These are phyloP conservation scores for Onchidella celtica DNA, from an alignment of 2,888 invertebrate genomes.

Conservation along the genomic window DNA sequence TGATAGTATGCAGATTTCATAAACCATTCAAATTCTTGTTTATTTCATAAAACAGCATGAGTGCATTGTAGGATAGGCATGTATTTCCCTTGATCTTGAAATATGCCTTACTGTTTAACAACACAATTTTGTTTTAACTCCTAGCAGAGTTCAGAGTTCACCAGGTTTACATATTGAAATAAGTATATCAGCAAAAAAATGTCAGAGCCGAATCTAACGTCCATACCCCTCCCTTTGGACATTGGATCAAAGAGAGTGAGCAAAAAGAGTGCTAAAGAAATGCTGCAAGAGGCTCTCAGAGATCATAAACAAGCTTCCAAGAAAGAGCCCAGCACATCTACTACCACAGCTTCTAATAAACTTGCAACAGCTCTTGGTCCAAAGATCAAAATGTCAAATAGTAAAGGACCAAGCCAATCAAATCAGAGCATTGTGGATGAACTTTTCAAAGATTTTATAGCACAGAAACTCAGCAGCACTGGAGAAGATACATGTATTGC, in stretches of 20 bases:
- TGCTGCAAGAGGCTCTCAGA: slow-evolving; percentile 34
- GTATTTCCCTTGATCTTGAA: too few species aligned
- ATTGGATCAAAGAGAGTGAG: not conserved
- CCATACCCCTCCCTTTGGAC: slow-evolving; percentile 28
- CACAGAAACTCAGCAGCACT: slow-evolving; percentile 61
- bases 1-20: too few species aligned
- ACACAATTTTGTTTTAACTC: too few species aligned
- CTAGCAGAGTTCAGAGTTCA: too few species aligned
- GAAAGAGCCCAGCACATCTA: not conserved
- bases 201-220: slow-evolving; percentile 11
- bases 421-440: slow-evolving; percentile 65
- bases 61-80: too few species aligned
- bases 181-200: too few species aligned
- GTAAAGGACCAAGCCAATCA: slow-evolving; percentile 1
- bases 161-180: too few species aligned
- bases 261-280: slow-evolving; percentile 37
- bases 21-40: too few species aligned
- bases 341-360: not conserved
- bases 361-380: not conserved
- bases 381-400: not conserved
- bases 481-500: slow-evolving; percentile 16
- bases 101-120: too few species aligned
- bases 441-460: slow-evolving; percentile 71
- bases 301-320: not conserved
- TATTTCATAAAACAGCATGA: too few species aligned